These are phyloP conservation scores for Allolobophora icterica DNA, from an alignment of 2,888 invertebrate species.

Conservation along the genomic window DNA sequence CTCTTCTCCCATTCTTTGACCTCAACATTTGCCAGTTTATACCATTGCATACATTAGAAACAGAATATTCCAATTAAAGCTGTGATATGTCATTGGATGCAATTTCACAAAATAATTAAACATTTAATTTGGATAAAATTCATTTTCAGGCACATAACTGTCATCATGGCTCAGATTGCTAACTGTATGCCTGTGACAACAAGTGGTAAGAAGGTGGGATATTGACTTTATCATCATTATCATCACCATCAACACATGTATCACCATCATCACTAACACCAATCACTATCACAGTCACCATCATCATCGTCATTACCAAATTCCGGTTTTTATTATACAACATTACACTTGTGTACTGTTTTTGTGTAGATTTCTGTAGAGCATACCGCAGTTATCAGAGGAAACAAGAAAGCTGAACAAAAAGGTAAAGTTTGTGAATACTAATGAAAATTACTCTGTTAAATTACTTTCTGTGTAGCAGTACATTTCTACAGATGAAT, in stretches of 20 bases:
- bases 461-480: neutral
- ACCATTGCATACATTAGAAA: neutral
- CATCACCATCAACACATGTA: neutral
- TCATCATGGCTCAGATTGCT: neutral
- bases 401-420: neutral
- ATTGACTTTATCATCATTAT: neutral
- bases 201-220: neutral
- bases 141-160: neutral
- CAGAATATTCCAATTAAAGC: neutral
- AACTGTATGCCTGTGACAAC: neutral
- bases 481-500: neutral
- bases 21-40: neutral
- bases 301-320: conserved; percentile 19
- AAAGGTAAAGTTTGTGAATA: neutral
- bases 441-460: neutral
- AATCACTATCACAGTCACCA: neutral
- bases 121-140: conserved; percentile 14
- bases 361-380: neutral
- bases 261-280: conserved; percentile 3
- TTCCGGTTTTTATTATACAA: neutral
- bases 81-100: neutral
- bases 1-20: too few species aligned
- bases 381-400: neutral
- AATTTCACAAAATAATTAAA: neutral
- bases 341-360: neutral